Conservation (phyloP, 2,797 vertebrate genomes). For the Danio tinwini region DNA sequence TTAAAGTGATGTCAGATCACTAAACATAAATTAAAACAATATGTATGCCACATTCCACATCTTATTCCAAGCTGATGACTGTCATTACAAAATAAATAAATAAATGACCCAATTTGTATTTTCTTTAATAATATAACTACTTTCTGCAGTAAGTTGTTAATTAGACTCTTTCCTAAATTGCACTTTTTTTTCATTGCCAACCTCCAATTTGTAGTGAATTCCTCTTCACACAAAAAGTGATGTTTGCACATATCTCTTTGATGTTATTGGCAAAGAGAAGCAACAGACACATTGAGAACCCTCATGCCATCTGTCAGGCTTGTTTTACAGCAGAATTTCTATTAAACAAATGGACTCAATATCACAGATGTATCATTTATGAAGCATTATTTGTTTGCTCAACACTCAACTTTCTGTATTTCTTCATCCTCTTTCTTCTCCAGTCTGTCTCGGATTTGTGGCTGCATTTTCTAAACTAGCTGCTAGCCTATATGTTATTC, state of each 20-base stretch:
- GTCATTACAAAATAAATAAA: background rate
- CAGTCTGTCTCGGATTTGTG: background rate
- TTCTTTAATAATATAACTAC: slow-evolving; percentile 11
- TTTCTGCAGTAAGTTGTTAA: slow-evolving; percentile 30
- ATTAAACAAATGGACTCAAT: slow-evolving; percentile 14
- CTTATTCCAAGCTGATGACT: background rate
- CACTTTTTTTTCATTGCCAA: slow-evolving; percentile 34
- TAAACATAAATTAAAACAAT: slow-evolving; percentile 48
- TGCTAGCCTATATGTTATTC: background rate
- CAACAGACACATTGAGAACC: slow-evolving; percentile 53
- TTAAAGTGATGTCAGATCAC: slow-evolving; percentile 43
- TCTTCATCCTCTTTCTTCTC: background rate
- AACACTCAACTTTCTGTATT: slow-evolving; percentile 3
- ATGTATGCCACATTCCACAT: background rate
- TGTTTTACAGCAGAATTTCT: slow-evolving; percentile 43
- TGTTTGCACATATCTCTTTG: slow-evolving; percentile 62
- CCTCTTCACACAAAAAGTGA: slow-evolving; percentile 43
- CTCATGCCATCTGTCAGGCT: slow-evolving; percentile 35
- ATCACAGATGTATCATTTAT: slow-evolving; percentile 38
- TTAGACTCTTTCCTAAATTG: slow-evolving; percentile 13
- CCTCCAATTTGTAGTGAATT: slow-evolving; percentile 63
- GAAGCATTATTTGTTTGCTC: slow-evolving; percentile 17
- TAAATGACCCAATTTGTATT: background rate
- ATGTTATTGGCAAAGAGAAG: slow-evolving; percentile 58
- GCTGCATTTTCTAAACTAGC: background rate